Percentiles rank a stretch among this genome's conserved stretches.
These are phyloP conservation scores for Corythoichthys intestinalis DNA, from an alignment of 2,113 vertebrate genomes.

Conservation along the genomic window DNA sequence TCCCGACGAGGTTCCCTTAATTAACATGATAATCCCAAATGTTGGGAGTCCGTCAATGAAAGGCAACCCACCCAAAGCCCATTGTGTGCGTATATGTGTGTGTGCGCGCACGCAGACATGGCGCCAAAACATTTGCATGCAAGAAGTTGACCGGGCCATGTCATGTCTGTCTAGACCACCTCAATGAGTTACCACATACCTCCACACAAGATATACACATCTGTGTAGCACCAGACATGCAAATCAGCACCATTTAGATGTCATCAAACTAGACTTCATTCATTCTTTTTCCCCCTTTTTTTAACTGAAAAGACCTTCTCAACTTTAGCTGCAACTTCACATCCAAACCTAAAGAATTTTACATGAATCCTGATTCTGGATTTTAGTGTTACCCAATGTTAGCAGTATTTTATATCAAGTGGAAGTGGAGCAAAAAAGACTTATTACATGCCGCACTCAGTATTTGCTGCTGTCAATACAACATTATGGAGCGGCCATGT, in stretches of 20 bases:
- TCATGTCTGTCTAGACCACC: slow-evolving; percentile 33
- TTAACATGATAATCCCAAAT: slow-evolving; percentile 69
- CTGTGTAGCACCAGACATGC: not conserved
- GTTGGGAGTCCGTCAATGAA: slow-evolving; percentile 47
- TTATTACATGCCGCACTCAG: not conserved
- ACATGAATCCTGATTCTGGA: not conserved
- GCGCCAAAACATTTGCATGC: slow-evolving; percentile 45
- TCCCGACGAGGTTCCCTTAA: slow-evolving; percentile 20
- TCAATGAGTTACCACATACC: slow-evolving; percentile 27
- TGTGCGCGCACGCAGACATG: slow-evolving; percentile 16
- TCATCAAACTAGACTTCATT: not conserved
- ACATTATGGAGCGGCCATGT: too few relatives aligned
- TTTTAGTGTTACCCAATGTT: not conserved
- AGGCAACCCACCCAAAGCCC: slow-evolving; percentile 1
- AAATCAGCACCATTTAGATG: not conserved
- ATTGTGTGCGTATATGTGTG: not conserved
- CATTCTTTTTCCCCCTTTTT: not conserved
- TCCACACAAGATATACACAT: slow-evolving; percentile 13
- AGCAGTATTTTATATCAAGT: not conserved
- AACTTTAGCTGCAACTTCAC: not conserved
- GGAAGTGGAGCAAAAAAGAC: not conserved
- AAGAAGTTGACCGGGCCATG: slow-evolving; percentile 36
- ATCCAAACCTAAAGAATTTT: not conserved
- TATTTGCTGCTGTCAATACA: too few relatives aligned
- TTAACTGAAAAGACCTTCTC: not conserved